These are phyloP conservation scores for Drosophila bifasciata DNA, from an alignment of 1,140 invertebrate species.

Conservation along the genomic window DNA sequence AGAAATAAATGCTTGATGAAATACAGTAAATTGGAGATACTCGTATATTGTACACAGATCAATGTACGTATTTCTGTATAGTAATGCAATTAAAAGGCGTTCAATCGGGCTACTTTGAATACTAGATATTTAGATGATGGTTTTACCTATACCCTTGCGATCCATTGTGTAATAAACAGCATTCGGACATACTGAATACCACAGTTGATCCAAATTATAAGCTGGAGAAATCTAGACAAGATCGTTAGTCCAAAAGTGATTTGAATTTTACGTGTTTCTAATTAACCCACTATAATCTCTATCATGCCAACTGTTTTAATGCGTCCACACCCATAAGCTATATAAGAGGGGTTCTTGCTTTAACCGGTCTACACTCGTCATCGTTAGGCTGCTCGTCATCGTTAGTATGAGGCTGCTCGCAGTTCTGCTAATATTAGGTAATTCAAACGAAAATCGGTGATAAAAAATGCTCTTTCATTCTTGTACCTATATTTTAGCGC, in stretches of 20 bases:
- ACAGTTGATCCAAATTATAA: not conserved
- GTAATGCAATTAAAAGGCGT: not conserved
- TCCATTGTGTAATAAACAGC: not conserved
- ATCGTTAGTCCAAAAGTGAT: conserved; percentile 19
- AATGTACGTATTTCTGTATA: not conserved
- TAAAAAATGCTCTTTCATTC: not conserved
- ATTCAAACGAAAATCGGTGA: not conserved
- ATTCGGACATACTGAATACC: no score
- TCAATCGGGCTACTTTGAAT: not conserved
- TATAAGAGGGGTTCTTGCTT: conserved; percentile 27
- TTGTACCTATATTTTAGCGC: conserved; percentile 15
- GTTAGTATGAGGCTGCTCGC: conserved; percentile 43
- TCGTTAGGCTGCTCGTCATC: not conserved
- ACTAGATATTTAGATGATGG: not conserved
- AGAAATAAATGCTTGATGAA: no score
- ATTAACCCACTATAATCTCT: conserved; percentile 51
- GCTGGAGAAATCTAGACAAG: conserved; percentile 10
- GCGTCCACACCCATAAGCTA: conserved; percentile 12
- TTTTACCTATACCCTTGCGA: not conserved
- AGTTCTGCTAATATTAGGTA: conserved; percentile 38
- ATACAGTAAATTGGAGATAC: not conserved
- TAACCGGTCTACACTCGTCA: conserved; percentile 32
- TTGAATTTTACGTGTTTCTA: conserved; percentile 38
- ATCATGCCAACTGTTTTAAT: conserved; percentile 11
- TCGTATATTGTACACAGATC: not conserved